phyloP scores from a whole-genome alignment of 2,113 vertebrate genomes.

The Gopherus flavomarginatus region DNA sequence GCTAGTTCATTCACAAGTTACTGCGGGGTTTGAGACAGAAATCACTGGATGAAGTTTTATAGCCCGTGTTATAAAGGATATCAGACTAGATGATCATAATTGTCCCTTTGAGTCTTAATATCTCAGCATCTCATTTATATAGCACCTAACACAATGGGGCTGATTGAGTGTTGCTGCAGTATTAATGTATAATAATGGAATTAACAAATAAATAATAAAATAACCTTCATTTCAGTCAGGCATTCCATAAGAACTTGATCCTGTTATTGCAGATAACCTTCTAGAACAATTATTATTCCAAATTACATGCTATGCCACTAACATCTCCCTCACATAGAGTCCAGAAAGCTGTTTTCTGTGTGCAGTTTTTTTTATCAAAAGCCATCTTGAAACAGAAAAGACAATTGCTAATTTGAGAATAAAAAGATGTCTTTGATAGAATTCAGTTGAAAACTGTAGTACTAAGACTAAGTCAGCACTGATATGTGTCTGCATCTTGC shows the following conservation, averaged over 20 bases:
- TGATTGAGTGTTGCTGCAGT: background rate
- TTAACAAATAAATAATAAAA: background rate
- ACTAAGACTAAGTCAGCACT: slow-evolving; percentile 36
- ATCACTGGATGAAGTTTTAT: background rate
- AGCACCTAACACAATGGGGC: background rate
- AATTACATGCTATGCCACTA: background rate
- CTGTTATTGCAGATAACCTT: background rate
- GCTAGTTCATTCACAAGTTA: background rate
- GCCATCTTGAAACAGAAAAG: background rate
- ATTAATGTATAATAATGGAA: background rate
- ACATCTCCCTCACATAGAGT: background rate
- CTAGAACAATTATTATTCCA: background rate
- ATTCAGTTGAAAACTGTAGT: background rate
- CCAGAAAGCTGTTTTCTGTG: background rate
- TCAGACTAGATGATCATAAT: background rate
- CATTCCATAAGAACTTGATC: background rate
- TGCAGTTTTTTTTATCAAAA: slow-evolving; percentile 34
- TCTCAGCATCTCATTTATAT: background rate
- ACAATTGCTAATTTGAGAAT: slow-evolving; percentile 42
- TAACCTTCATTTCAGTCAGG: background rate
- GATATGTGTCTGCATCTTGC: slow-evolving; percentile 19
- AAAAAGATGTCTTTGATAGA: slow-evolving; percentile 53
- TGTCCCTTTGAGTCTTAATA: background rate
- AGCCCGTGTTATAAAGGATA: background rate
- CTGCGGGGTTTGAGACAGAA: background rate